A percentile compares a stretch with the other conserved stretches of the same genome.
Evolutionary conservation across 2,113 vertebrate species (phyloP).

Genomic region (Rhinichthys klamathensis): DNA sequence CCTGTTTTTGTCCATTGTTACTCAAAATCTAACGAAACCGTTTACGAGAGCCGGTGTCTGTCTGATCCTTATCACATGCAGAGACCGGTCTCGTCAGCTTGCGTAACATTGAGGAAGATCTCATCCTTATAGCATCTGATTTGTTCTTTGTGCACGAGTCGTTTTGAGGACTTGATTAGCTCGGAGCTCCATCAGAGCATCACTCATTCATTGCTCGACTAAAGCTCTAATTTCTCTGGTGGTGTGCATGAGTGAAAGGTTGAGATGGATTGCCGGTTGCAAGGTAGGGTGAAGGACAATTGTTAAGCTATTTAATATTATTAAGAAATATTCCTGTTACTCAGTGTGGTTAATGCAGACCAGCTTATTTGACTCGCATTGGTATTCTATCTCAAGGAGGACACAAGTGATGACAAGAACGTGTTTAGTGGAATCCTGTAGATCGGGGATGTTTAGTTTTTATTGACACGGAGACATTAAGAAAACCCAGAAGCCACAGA

Average conservation of each 20-base stretch:
- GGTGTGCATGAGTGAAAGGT: conserved; percentile 11
- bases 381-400: neutral
- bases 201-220: conserved; percentile 14
- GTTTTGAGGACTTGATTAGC: conserved; percentile 18
- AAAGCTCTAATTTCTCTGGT: neutral
- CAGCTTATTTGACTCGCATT: neutral
- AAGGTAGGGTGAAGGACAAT: conserved; percentile 42
- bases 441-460: neutral
- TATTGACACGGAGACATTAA: neutral
- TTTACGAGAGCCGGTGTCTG: neutral
- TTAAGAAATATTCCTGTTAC: neutral
- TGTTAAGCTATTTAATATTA: neutral
- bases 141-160: conserved; percentile 20
- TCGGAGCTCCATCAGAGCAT: neutral
- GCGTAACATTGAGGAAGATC: neutral
- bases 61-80: neutral
- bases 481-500: neutral
- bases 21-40: neutral
- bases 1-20: conserved; percentile 5
- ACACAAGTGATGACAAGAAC: neutral
- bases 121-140: neutral
- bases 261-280: conserved; percentile 14
- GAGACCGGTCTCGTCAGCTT: neutral
- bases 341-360: neutral
- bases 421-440: neutral